phyloP scores from a whole-genome alignment of 2,113 vertebrate genomes.

The Paralichthys olivaceus region DNA sequence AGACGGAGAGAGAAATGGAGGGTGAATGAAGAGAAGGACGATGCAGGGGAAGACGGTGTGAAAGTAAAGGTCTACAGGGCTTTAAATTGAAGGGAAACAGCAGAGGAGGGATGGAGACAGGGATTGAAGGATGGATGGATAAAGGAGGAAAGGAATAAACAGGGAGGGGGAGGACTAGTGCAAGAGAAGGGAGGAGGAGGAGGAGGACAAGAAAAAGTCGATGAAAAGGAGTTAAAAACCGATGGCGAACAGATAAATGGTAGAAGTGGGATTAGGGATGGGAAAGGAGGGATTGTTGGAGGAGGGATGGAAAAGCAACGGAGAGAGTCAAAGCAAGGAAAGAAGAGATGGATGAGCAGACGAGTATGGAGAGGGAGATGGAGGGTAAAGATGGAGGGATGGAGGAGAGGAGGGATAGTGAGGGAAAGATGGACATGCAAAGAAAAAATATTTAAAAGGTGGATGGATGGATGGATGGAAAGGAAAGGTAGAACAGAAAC shows the following conservation, averaged over 20 bases:
- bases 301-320: not conserved
- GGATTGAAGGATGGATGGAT: not conserved
- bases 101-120: not conserved
- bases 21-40: not conserved
- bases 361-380: not conserved
- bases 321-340: not conserved
- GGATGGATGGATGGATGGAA: too few species aligned
- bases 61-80: constrained; percentile 21
- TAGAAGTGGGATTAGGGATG: not conserved
- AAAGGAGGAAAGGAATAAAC: not conserved
- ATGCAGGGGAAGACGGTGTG: not conserved
- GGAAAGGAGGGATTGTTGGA: not conserved
- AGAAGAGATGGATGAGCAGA: not conserved
- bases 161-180: too few species aligned
- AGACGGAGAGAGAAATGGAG: not conserved
- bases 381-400: not conserved
- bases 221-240: not conserved
- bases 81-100: not conserved
- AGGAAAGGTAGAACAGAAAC: too few species aligned
- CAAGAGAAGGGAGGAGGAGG: not conserved
- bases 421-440: too few species aligned
- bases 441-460: too few species aligned
- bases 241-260: not conserved
- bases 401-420: not conserved
- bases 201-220: not conserved